Percentiles rank a stretch among this genome's conserved stretches.
These are phyloP conservation scores for Platyscapa corneri DNA, from an alignment of 1,140 invertebrate species.

Conservation along the genomic window DNA sequence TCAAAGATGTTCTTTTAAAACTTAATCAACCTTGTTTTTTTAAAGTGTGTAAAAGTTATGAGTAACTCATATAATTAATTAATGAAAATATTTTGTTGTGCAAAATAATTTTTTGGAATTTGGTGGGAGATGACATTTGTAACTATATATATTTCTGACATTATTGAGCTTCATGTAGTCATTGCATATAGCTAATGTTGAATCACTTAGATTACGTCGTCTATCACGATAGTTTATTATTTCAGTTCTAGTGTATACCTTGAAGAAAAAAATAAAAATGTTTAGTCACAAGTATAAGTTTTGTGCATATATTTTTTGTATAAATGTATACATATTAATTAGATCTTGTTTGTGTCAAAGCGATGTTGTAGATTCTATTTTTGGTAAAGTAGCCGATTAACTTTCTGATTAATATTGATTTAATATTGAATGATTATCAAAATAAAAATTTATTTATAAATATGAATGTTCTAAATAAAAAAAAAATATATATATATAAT, in stretches of 20 bases:
- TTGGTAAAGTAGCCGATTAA: neutral
- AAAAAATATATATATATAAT: too few species aligned
- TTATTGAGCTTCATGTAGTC: neutral
- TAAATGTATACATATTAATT: neutral
- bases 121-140: conserved; percentile 9
- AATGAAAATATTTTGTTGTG: neutral
- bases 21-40: neutral
- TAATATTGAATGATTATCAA: neutral
- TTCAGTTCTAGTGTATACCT: neutral
- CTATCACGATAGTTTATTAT: conserved; percentile 11
- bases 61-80: neutral
- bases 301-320: neutral
- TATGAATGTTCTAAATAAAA: too few species aligned
- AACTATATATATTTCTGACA: conserved; percentile 1
- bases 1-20: neutral
- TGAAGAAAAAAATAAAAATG: neutral
- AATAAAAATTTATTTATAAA: too few species aligned
- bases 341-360: neutral
- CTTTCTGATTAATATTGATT: too few species aligned
- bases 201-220: conserved; percentile 25
- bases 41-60: neutral
- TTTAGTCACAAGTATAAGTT: neutral
- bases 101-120: neutral
- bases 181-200: neutral
- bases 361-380: neutral